A percentile compares a stretch with the other conserved stretches of the same genome.
These are phyloP conservation scores for Takifugu rubripes DNA, from an alignment of 2,797 vertebrate species.

Conservation along the genomic window DNA sequence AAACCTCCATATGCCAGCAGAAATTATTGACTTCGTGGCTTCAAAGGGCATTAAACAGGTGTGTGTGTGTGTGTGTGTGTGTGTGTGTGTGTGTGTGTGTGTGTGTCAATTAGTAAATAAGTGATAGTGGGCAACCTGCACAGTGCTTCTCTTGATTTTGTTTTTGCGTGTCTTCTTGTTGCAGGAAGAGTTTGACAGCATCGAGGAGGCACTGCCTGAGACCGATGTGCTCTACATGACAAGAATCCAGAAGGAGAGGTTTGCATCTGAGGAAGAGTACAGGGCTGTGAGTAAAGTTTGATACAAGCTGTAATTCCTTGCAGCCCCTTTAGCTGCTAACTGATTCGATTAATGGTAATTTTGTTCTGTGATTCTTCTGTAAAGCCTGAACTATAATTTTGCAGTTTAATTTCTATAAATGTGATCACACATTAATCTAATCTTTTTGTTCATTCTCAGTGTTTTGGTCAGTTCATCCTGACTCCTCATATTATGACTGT, in stretches of 20 bases:
- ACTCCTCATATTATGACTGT: slow-evolving; percentile 97
- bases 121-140: not conserved
- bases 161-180: not conserved
- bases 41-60: slow-evolving; percentile 95
- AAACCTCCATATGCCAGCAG: slow-evolving; percentile 86
- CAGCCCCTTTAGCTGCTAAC: too few species aligned
- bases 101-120: too few species aligned
- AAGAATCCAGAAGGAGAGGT: slow-evolving; percentile 95
- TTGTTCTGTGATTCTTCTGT: too few species aligned
- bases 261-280: slow-evolving; percentile 84
- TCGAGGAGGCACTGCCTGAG: slow-evolving; percentile 91
- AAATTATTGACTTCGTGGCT: slow-evolving; percentile 86
- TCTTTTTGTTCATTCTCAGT: slow-evolving; percentile 64
- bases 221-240: slow-evolving; percentile 98
- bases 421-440: not conserved
- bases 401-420: not conserved
- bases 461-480: slow-evolving; percentile 95
- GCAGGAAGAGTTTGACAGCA: slow-evolving; percentile 93
- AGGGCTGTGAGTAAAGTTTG: slow-evolving; percentile 76
- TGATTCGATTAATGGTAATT: too few species aligned
- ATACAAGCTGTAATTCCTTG: too few species aligned
- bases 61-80: not conserved
- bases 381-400: not conserved
- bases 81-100: not conserved
- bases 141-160: too few species aligned